phyloP scores from a whole-genome alignment of 1,140 invertebrate species.

The Radopholus similis region DNA sequence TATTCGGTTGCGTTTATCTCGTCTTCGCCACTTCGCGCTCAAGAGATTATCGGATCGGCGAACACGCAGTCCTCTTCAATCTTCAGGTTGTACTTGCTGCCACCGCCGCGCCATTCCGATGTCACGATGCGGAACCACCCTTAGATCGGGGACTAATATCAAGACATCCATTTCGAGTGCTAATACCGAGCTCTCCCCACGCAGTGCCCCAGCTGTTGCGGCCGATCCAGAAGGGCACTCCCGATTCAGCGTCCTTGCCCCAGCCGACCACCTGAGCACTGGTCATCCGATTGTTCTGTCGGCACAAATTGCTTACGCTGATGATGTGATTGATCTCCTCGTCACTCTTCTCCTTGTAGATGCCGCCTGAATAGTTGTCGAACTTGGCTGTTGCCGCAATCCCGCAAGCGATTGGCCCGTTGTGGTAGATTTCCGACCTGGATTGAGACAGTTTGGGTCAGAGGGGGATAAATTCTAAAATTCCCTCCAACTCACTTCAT shows the following conservation, averaged over 20 bases:
- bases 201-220: slow-evolving; percentile 63
- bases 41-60: slow-evolving; percentile 35
- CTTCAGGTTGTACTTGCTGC: slow-evolving; percentile 62
- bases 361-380: slow-evolving; percentile 63
- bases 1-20: no score
- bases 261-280: slow-evolving; percentile 64
- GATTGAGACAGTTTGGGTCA: slow-evolving; percentile 42
- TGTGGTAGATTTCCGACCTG: slow-evolving; percentile 63
- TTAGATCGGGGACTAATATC: slow-evolving; percentile 7
- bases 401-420: slow-evolving; percentile 64
- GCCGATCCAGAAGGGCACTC: slow-evolving; percentile 64
- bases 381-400: slow-evolving; percentile 63
- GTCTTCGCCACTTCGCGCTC: neutral
- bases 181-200: slow-evolving; percentile 61
- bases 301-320: slow-evolving; percentile 3
- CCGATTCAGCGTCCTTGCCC: slow-evolving; percentile 62
- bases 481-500: slow-evolving; percentile 60
- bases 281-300: slow-evolving; percentile 19
- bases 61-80: slow-evolving; percentile 63
- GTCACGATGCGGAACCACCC: slow-evolving; percentile 61
- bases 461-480: slow-evolving; percentile 1
- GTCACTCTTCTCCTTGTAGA: slow-evolving; percentile 62
- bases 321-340: slow-evolving; percentile 13
- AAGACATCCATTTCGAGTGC: neutral
- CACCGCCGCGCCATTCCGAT: slow-evolving; percentile 60